These are phyloP conservation scores for Bos javanicus DNA, from an alignment of 2,113 vertebrate genomes.

Conservation along the genomic window DNA sequence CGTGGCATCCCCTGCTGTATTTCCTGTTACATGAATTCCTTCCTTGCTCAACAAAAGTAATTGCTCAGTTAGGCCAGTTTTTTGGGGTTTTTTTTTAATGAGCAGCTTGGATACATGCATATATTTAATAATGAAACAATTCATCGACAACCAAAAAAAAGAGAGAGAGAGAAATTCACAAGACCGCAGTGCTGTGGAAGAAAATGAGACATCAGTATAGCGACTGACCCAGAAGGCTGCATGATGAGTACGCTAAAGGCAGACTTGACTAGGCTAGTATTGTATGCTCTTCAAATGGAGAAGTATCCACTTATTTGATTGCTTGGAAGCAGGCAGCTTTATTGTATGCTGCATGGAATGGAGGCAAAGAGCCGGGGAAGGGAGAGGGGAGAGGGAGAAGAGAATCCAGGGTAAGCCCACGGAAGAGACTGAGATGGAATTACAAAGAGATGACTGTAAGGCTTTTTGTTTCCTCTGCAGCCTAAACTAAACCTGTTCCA, in stretches of 20 bases:
- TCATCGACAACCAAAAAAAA: conserved; percentile 25
- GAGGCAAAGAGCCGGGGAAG: not conserved
- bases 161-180: not conserved
- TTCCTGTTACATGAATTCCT: not conserved
- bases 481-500: conserved; percentile 8
- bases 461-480: conserved; percentile 42
- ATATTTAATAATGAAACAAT: conserved; percentile 66
- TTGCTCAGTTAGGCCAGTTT: not conserved
- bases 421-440: not conserved
- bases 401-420: not conserved
- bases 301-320: not conserved
- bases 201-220: not conserved
- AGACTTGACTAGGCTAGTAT: not conserved
- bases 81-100: not conserved
- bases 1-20: not conserved
- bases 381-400: not conserved
- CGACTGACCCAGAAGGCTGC: not conserved
- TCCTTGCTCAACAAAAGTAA: not conserved
- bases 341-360: not conserved
- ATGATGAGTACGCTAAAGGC: not conserved
- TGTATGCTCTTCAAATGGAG: not conserved
- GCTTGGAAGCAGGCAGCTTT: not conserved
- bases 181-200: conserved; percentile 31
- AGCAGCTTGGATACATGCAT: conserved; percentile 62
- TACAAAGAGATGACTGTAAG: conserved; percentile 3